Evolutionary conservation across 2,113 vertebrate genomes (phyloP).

Genomic region (Campylomormyrus numenius): DNA sequence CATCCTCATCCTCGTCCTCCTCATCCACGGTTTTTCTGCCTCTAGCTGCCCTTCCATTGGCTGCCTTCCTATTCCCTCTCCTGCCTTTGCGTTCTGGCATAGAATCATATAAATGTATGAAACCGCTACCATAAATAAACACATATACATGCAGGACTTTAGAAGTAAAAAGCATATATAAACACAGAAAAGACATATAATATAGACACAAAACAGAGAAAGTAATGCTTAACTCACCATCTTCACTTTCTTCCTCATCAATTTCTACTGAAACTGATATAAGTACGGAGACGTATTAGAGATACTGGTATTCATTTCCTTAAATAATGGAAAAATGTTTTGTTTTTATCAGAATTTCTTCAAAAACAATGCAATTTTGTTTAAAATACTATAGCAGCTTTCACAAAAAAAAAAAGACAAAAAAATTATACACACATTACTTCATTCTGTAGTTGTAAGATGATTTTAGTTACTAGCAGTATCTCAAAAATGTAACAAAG

Average conservation of each 20-base stretch:
- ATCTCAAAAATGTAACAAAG: not conserved
- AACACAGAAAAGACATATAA: not conserved
- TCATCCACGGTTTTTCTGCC: constrained; percentile 48
- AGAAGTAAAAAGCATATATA: not conserved
- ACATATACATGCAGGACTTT: not conserved
- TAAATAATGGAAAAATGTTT: not conserved
- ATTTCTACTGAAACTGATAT: constrained; percentile 72
- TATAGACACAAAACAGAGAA: not conserved
- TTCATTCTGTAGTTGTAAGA: not conserved
- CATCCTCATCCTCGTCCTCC: constrained; percentile 52
- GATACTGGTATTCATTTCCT: not conserved
- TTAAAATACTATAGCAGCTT: not conserved
- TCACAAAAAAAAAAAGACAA: not conserved
- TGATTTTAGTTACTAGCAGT: not conserved
- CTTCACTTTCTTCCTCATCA: constrained; percentile 68
- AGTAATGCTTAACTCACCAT: constrained; percentile 56
- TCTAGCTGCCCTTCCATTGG: constrained; percentile 39
- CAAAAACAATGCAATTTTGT: not conserved
- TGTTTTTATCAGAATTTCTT: not conserved
- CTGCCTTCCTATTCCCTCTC: constrained; percentile 44
- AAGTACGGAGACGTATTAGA: constrained; percentile 30
- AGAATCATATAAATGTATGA: not conserved
- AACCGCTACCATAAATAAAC: not conserved
- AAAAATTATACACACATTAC: not conserved
- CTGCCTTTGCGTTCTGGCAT: constrained; percentile 39